Conservation (phyloP, 53 echinoderm and acorn worm genomes). For the Zoroaster sp. region DNA sequence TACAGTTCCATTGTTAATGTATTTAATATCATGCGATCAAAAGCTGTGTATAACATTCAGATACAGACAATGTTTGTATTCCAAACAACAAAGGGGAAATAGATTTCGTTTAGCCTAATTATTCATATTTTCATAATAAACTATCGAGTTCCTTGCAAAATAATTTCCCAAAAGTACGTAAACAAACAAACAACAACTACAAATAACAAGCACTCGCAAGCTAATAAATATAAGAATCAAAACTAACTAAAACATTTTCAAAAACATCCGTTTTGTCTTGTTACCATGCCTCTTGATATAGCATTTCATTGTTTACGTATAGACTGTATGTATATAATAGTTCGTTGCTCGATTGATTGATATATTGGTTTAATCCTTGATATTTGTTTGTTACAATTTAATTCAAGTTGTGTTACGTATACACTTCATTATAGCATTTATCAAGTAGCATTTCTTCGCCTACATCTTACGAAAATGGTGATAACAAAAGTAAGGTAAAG, state of each 20-base stretch:
- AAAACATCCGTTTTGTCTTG: neutral
- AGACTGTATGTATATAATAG: neutral
- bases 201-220: too few species aligned
- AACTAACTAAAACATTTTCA: neutral
- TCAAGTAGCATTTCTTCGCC: neutral
- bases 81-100: too few species aligned
- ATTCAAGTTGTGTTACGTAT: neutral
- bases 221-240: too few species aligned
- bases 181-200: too few species aligned
- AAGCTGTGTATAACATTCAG: too few species aligned
- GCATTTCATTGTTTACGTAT: neutral
- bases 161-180: too few species aligned
- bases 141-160: too few species aligned
- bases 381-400: neutral
- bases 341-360: neutral
- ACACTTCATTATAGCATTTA: neutral
- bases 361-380: neutral
- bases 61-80: too few species aligned
- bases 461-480: neutral
- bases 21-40: too few species aligned
- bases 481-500: neutral
- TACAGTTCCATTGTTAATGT: too few species aligned
- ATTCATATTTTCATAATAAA: too few species aligned
- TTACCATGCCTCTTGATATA: neutral
- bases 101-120: too few species aligned